phyloP scores from a whole-genome alignment of 2,113 vertebrate genomes.

The Anolis sagrei region DNA sequence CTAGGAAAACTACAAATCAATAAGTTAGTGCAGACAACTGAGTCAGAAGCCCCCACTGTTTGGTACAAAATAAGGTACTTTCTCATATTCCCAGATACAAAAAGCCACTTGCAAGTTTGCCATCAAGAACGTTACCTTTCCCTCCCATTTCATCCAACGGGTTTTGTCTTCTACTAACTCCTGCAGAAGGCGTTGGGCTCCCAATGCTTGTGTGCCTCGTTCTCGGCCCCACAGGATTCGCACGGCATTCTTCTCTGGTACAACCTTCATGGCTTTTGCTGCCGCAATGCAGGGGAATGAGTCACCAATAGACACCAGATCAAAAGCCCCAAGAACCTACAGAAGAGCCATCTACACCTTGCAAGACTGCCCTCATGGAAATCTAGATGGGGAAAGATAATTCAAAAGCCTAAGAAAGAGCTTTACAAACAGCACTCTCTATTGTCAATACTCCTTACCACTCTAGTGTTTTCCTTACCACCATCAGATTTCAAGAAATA shows the following conservation, averaged over 20 bases:
- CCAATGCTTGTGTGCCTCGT: conserved; percentile 87
- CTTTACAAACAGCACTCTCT: conserved; percentile 36
- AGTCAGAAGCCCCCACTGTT: neutral
- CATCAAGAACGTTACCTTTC: conserved; percentile 84
- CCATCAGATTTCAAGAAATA: accelerated
- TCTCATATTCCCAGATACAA: neutral
- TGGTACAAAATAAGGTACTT: neutral
- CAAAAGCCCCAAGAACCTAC: conserved; percentile 74
- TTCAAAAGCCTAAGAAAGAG: conserved; percentile 48
- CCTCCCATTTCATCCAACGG: conserved; percentile 99
- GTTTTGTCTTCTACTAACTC: conserved; percentile 98
- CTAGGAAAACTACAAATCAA: neutral
- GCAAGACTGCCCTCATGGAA: conserved; percentile 77
- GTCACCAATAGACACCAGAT: conserved; percentile 68
- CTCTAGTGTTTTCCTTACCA: conserved; percentile 32
- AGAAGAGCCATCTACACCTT: conserved; percentile 76
- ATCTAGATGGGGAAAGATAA: conserved; percentile 65
- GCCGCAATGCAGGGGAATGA: conserved; percentile 61
- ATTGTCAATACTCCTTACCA: accelerated
- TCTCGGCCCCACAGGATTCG: conserved; percentile 93
- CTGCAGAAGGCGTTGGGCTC: conserved; percentile 93
- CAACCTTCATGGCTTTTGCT: conserved; percentile 84
- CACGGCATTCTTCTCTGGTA: conserved; percentile 96
- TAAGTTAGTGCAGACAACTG: neutral
- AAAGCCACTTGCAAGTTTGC: neutral